Evolutionary conservation across 1,140 invertebrate genomes (phyloP), one percentile per base, ranked within the genome.

Genomic region (Brachionus rubens): DNA sequence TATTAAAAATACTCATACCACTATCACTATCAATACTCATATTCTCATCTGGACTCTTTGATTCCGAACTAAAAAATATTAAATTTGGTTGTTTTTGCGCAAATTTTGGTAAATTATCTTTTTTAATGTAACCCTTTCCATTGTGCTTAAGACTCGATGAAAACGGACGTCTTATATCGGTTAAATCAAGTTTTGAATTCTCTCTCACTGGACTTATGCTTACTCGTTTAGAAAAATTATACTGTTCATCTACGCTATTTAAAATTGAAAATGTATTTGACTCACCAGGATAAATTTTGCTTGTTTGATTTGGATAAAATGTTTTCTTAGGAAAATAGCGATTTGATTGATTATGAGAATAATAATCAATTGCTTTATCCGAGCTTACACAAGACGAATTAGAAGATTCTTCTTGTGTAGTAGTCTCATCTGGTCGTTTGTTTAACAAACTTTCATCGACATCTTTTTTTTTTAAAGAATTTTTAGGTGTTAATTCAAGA

Each of bases 261-360:
- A 14, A n/a, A 7, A 16, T 12, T 12, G 19, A 19, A 28, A 33
- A 56, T n/a, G 52, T 26, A 33, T 48, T 36, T 5, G 24, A 26
- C 6, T 30, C 33, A 36, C 21, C 33, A 28, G 68, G 47, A 46
- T 72, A 72, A n/a, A 72, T 72, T 72, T 54, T 48, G 19, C 68
- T 72, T 14, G 68, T 72, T 16, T 72, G 68, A 72, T 72, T 72
- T 24, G 68, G 68, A 72, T 16, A 72, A 52, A 72, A 72, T 72
- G 68, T 72, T 72, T 72, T 72, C 24, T 72, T 72, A 21, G n/a
- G 10, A 3, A 54, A 21, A 54, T 30, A 48, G 48, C 46, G 36
- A 24, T 36, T 72, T 21, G 40, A 26, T 24, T 41, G 33, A 4
- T n/a, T 21, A 14, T 50, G 28, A 50, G 21, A 21, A 36, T 26